Conservation (phyloP, 2,113 vertebrate genomes). For the Corythornis madagascariensis region DNA sequence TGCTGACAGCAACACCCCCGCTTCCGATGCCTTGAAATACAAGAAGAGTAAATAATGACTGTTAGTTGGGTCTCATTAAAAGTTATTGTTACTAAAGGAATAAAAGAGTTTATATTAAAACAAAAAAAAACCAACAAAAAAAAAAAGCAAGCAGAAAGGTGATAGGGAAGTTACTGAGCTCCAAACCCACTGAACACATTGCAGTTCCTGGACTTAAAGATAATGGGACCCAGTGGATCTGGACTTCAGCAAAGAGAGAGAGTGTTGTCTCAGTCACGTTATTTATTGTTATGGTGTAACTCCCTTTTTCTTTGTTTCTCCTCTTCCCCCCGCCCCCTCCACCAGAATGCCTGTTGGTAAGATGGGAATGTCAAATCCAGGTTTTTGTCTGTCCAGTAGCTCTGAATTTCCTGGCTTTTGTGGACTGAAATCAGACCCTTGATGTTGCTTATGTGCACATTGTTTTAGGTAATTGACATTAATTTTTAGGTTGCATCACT, state of each 20-base stretch:
- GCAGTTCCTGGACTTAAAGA: constrained; percentile 12
- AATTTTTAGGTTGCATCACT: constrained; percentile 63
- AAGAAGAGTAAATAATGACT: neutral
- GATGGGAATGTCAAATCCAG: constrained; percentile 46
- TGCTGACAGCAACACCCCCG: neutral
- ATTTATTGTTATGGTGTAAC: neutral
- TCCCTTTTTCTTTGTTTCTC: constrained; percentile 29
- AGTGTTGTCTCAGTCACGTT: neutral
- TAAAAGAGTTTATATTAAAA: neutral
- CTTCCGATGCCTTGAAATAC: neutral
- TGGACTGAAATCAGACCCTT: constrained; percentile 66
- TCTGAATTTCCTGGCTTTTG: constrained; percentile 59
- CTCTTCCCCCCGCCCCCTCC: neutral
- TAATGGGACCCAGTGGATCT: neutral
- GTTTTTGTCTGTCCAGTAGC: constrained; percentile 51
- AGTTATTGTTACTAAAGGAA: neutral
- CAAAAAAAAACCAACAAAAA: neutral
- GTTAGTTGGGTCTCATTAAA: neutral
- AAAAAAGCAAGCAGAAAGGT: neutral
- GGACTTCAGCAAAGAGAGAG: neutral
- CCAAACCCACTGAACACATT: constrained; percentile 6
- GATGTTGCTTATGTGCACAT: constrained; percentile 43
- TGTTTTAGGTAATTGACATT: constrained; percentile 68
- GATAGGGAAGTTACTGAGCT: neutral
- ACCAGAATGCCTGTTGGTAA: constrained; percentile 39